Conservation (phyloP, 2,113 vertebrate species). For the Callorhinus ursinus region DNA sequence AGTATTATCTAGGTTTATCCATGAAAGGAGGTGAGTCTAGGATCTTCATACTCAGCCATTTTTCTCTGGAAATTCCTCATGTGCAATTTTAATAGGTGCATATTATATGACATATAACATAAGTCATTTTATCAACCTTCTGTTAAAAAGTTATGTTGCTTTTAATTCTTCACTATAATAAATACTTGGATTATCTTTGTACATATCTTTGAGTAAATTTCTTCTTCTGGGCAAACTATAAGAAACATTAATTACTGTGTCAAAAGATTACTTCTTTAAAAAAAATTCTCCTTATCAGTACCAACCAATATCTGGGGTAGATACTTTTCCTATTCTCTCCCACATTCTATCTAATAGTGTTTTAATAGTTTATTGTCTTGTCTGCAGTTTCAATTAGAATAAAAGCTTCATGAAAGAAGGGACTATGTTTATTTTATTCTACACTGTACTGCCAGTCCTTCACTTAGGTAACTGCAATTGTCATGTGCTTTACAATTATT, state of each 20-base stretch:
- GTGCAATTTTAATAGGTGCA: background rate
- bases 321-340: background rate
- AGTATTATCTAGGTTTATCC: background rate
- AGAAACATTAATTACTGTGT: background rate
- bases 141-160: background rate
- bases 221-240: background rate
- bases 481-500: background rate
- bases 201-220: background rate
- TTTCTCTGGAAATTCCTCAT: background rate
- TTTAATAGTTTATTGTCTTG: background rate
- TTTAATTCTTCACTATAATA: background rate
- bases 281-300: background rate
- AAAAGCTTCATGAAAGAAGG: background rate
- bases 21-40: background rate
- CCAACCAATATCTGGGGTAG: background rate
- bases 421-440: background rate
- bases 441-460: background rate
- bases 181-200: background rate
- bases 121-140: background rate
- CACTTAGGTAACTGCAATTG: background rate
- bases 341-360: background rate
- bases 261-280: conserved; percentile 26
- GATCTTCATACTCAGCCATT: background rate
- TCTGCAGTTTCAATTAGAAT: background rate
- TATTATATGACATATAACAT: background rate